These are phyloP conservation scores for Salvelinus sp. DNA, from an alignment of 2,113 vertebrate species.

Conservation along the genomic window DNA sequence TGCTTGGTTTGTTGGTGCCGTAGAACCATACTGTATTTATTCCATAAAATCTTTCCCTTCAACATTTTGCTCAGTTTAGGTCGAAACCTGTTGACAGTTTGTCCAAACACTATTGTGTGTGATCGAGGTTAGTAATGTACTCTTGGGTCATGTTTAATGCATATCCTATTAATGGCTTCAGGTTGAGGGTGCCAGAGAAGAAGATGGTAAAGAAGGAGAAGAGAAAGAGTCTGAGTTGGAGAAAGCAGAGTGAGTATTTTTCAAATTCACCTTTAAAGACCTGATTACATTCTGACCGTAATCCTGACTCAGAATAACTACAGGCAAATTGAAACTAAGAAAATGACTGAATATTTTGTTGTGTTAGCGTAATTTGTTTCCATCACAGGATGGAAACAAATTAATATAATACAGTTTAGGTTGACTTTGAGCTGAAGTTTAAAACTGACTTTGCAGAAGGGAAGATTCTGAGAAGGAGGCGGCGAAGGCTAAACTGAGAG, in stretches of 20 bases:
- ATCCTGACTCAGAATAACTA: background rate
- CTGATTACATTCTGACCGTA: background rate
- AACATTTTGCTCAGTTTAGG: background rate
- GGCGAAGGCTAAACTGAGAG: conserved; percentile 71
- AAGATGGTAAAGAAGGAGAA: conserved; percentile 75
- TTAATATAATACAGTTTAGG: background rate
- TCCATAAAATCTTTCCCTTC: background rate
- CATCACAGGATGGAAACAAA: background rate
- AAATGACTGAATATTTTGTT: conserved; percentile 16
- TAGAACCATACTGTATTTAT: background rate
- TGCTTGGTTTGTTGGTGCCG: background rate
- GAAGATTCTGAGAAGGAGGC: conserved; percentile 76
- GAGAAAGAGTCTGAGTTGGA: conserved; percentile 74
- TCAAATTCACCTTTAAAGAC: background rate
- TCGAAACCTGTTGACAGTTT: background rate
- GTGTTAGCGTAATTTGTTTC: no score
- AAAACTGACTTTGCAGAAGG: conserved; percentile 42
- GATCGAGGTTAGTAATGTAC: background rate
- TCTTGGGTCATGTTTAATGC: conserved; percentile 2
- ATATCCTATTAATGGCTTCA: conserved; percentile 44
- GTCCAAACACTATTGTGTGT: background rate
- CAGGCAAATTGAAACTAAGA: background rate
- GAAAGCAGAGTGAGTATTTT: conserved; percentile 80
- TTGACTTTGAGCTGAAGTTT: background rate
- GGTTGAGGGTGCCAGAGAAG: conserved; percentile 69